Evolutionary conservation across 2,797 vertebrate genomes (phyloP).

Genomic region (Cryptoprocta ferox): DNA sequence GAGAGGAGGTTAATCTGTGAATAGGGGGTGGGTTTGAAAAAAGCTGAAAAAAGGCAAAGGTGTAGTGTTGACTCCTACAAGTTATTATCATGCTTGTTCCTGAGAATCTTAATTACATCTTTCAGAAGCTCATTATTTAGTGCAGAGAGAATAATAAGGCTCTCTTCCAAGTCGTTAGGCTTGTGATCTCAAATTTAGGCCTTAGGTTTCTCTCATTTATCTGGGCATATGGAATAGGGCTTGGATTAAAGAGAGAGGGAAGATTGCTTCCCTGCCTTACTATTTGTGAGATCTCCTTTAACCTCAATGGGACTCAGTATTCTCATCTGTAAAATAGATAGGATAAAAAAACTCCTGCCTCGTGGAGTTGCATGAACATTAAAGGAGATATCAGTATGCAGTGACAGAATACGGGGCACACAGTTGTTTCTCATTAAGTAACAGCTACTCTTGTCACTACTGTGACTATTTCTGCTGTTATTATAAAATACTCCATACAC

Average conservation of each 20-base stretch:
- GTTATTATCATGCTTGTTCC: neutral
- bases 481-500: neutral
- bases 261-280: neutral
- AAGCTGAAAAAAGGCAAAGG: neutral
- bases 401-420: neutral
- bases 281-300: neutral
- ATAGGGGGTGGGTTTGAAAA: neutral
- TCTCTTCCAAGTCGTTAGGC: neutral
- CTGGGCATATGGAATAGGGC: neutral
- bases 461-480: neutral
- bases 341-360: neutral
- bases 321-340: neutral
- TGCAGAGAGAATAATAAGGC: conserved; percentile 17
- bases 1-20: neutral
- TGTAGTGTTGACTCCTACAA: neutral
- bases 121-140: conserved; percentile 35
- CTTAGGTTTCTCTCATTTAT: neutral
- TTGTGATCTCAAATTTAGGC: neutral
- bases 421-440: neutral
- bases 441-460: neutral
- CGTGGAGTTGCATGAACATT: neutral
- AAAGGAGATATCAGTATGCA: neutral
- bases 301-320: neutral
- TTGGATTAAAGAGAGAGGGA: neutral
- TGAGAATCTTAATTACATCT: conserved; percentile 35